Evolutionary conservation across 2,113 vertebrate genomes (phyloP).

Genomic region (Anhinga rufa): DNA sequence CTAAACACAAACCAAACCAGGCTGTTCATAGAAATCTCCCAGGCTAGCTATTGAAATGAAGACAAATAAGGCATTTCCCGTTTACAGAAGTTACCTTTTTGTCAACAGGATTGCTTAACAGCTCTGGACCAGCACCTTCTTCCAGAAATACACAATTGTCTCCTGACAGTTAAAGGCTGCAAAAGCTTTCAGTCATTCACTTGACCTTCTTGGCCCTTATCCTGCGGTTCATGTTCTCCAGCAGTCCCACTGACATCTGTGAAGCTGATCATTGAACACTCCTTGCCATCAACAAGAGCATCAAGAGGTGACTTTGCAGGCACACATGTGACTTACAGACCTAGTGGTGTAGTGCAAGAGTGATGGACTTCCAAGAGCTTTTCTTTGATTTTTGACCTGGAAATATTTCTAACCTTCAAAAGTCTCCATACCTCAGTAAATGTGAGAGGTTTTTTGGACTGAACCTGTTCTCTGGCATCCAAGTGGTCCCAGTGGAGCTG

Average conservation of each 20-base stretch:
- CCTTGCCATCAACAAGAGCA: neutral
- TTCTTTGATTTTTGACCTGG: neutral
- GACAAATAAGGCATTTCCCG: neutral
- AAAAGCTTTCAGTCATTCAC: neutral
- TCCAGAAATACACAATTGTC: neutral
- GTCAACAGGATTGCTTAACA: neutral
- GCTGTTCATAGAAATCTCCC: neutral
- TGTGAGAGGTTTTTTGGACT: neutral
- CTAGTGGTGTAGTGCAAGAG: neutral
- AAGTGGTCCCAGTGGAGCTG: neutral
- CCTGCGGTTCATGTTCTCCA: neutral
- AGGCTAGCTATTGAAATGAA: neutral
- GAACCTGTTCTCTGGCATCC: neutral
- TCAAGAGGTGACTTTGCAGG: neutral
- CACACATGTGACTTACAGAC: neutral
- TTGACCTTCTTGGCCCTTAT: neutral
- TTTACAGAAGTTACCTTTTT: neutral
- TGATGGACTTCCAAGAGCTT: neutral
- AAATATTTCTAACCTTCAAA: neutral
- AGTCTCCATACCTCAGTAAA: neutral
- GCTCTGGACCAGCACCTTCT: neutral
- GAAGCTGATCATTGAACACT: neutral
- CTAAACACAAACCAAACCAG: accelerated
- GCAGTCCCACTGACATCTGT: neutral
- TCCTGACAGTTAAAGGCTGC: neutral